Base-by-base conservation (phyloP, 2,888 invertebrate genomes). In the Cerastis rubricosa region DNA sequence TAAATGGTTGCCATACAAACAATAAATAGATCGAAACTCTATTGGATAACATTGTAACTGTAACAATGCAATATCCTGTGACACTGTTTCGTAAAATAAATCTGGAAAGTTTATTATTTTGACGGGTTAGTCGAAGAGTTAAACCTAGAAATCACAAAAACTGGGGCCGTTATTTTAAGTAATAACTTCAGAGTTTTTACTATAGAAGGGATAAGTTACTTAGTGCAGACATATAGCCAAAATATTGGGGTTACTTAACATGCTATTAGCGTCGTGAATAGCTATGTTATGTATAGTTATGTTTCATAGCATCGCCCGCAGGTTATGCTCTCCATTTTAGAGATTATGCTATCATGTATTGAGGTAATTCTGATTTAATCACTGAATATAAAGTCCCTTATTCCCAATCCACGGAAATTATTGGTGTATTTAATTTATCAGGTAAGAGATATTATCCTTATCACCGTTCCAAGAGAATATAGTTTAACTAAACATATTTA, bases 1-100 rank as follows among this genome's bases (percentile, higher is more conserved):
- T 75, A 76, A 59, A 74, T 59, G 65, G 54, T 61, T 77, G 29
- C 66, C n/a, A 73, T 51, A 68, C 65, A 74, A 85, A 85, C 67
- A 85, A 71, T 61, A n/a, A 43, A 51, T 61, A n/a, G 43, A 51
- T 72, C 29, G 72, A 66, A 54, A 61, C 51, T 61, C 19, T 59
- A 71, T 87, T 87, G 35, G n/a, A 59, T 61, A 75, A 71, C 61
- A 71, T 76, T 87, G 81, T 81, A 59, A 66, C 68, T 11, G n/a
- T n/a, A n/a, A 71, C 57, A 74, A 71, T 45, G 25, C 54, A 66
- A 71, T 67, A 83, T 66, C 35, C 22, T 29, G 40, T n/a, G 19
- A 29, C 22, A 35, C 19, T 19, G 35, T 75, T 70, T 65, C 35
- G 29, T 71, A n/a, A 69, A 72, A 74, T 40, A 72, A 68, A 75